phyloP scores from a whole-genome alignment of 1,140 invertebrate genomes.

The Sinonovacula constricta region DNA sequence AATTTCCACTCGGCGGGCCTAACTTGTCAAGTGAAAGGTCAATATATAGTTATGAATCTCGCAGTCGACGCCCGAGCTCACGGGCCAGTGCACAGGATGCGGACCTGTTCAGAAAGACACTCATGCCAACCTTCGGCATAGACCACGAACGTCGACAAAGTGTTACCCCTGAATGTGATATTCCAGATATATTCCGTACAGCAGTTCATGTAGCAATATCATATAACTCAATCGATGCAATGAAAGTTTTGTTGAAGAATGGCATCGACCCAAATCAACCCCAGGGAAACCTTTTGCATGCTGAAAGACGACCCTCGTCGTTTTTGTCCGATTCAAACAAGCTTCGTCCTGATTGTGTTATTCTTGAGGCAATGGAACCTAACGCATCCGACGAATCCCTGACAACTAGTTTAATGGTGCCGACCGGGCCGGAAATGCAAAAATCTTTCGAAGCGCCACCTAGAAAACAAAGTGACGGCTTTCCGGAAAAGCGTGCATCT shows the following conservation, averaged over 20 bases:
- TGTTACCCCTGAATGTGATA: constrained; percentile 60
- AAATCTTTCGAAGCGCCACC: neutral
- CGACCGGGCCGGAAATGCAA: no score
- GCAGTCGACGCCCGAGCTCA: constrained; percentile 61
- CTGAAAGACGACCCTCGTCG: constrained; percentile 37
- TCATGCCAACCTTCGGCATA: constrained; percentile 53
- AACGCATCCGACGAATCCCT: constrained; percentile 30
- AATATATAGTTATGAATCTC: constrained; percentile 68
- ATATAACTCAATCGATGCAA: constrained; percentile 81
- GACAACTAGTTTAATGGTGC: constrained; percentile 1
- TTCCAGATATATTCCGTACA: constrained; percentile 80
- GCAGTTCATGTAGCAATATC: constrained; percentile 82
- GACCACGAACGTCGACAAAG: constrained; percentile 70
- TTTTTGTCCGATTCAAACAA: constrained; percentile 33
- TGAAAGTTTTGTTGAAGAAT: constrained; percentile 81
- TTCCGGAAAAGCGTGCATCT: constrained; percentile 4
- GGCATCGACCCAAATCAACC: constrained; percentile 82
- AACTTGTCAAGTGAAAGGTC: constrained; percentile 63
- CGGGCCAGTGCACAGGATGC: constrained; percentile 19
- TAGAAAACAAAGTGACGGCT: neutral
- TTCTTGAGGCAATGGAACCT: constrained; percentile 29
- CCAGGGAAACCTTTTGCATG: constrained; percentile 58
- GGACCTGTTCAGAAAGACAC: constrained; percentile 56
- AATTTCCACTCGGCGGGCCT: constrained; percentile 77
- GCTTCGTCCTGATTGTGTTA: constrained; percentile 34